phyloP scores from a whole-genome alignment of 2,888 invertebrate species.

The Drosophila pegasa region DNA sequence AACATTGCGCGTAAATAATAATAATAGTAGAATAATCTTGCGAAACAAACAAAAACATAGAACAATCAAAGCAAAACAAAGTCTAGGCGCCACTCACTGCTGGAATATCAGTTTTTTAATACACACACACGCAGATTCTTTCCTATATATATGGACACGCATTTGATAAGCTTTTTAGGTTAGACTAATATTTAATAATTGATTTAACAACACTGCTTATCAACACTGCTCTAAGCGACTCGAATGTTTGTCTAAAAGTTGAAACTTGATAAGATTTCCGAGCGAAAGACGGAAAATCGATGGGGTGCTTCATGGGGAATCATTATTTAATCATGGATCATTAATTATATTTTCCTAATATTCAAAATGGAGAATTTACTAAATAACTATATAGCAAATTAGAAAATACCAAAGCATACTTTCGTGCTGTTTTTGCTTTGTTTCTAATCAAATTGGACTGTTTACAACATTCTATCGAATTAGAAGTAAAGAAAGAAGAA shows the following conservation, averaged over 20 bases:
- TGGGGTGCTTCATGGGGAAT: not conserved
- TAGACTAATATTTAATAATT: slow-evolving; percentile 59
- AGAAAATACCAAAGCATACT: not conserved
- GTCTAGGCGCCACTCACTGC: slow-evolving; percentile 53
- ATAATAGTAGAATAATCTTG: slow-evolving; percentile 20
- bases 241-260: not conserved
- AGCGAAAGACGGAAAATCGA: not conserved
- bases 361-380: not conserved
- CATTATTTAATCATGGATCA: no score
- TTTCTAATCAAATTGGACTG: no score
- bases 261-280: slow-evolving; percentile 6
- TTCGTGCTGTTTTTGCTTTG: not conserved
- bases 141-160: not conserved
- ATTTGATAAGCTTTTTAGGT: slow-evolving; percentile 65
- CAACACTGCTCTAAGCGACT: not conserved
- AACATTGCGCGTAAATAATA: slow-evolving; percentile 27
- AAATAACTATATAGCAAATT: not conserved
- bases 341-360: not conserved
- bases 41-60: slow-evolving; percentile 28
- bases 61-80: slow-evolving; percentile 35
- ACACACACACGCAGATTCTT: slow-evolving; percentile 2
- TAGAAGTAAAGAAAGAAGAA: no score
- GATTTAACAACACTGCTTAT: slow-evolving; percentile 39
- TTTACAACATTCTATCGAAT: no score
- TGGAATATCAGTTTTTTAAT: slow-evolving; percentile 41